Conservation (phyloP, 2,797 vertebrate species). For the Valencia hispanica region DNA sequence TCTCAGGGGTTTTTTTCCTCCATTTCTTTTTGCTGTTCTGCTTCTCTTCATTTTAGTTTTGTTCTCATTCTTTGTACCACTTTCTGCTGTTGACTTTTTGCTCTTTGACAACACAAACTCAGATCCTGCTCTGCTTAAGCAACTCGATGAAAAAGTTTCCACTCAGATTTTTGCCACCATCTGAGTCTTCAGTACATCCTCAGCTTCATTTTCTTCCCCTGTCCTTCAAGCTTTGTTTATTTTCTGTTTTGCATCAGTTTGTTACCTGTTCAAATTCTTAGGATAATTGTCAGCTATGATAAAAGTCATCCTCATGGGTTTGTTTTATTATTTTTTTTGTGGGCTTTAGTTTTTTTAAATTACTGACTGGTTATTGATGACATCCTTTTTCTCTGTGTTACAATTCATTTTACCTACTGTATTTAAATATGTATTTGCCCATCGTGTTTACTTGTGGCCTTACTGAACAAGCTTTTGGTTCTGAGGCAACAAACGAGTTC, state of each 20-base stretch:
- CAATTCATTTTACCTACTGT: constrained; percentile 14
- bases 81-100: constrained; percentile 32
- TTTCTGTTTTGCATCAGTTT: constrained; percentile 21
- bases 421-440: constrained; percentile 1
- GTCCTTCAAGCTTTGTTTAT: background rate
- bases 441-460: constrained; percentile 22
- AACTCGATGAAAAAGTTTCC: constrained; percentile 24
- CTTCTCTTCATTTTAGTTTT: constrained; percentile 29
- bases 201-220: background rate
- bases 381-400: constrained; percentile 5
- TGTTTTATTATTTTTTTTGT: constrained; percentile 1
- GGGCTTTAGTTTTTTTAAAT: constrained; percentile 52
- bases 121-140: constrained; percentile 9
- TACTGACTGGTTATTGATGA: constrained; percentile 37
- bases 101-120: constrained; percentile 25
- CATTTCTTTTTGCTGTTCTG: constrained; percentile 17
- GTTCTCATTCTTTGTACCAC: constrained; percentile 27
- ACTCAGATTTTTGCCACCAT: background rate
- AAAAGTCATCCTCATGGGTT: constrained; percentile 23
- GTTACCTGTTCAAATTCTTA: constrained; percentile 34
- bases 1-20: constrained; percentile 11
- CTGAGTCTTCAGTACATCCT: background rate
- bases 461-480: constrained; percentile 3
- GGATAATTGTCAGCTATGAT: constrained; percentile 22
- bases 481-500: constrained; percentile 12